These are phyloP conservation scores for Rhegmatorhina hoffmannsi DNA, from an alignment of 2,113 vertebrate genomes.

Conservation along the genomic window DNA sequence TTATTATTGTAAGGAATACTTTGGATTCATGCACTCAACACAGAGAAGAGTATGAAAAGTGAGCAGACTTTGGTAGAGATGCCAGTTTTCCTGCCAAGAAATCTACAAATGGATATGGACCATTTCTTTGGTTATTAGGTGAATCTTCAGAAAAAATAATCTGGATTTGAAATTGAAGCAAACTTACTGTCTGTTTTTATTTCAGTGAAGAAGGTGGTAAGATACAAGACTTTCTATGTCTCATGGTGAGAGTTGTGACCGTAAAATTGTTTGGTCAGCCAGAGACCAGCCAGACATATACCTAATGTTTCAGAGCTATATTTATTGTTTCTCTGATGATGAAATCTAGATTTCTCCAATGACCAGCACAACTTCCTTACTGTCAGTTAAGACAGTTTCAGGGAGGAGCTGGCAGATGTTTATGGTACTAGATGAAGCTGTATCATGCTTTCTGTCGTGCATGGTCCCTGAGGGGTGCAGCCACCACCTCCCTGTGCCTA, in stretches of 20 bases:
- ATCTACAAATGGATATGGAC: background rate
- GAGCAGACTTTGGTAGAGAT: background rate
- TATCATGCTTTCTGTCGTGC: background rate
- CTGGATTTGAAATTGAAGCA: background rate
- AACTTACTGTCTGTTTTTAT: background rate
- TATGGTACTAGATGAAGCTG: background rate
- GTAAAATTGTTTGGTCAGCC: background rate
- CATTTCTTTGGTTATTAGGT: background rate
- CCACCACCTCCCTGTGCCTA: background rate
- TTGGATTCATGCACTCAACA: background rate
- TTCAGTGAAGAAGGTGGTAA: background rate
- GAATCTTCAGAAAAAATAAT: background rate
- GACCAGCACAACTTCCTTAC: background rate
- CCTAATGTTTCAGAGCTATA: background rate
- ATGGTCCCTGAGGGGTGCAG: background rate
- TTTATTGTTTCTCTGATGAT: background rate
- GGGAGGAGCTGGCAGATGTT: background rate
- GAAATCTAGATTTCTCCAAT: background rate
- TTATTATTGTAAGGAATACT: background rate
- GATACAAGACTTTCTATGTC: background rate
- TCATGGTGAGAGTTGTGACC: background rate
- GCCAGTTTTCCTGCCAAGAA: background rate
- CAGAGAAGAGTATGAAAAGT: background rate
- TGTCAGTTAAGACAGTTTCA: background rate
- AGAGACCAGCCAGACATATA: background rate